Evolutionary conservation across 1,140 invertebrate genomes (phyloP), one percentile per base, ranked within the genome.

Genomic region (Diuraphis noxia): DNA sequence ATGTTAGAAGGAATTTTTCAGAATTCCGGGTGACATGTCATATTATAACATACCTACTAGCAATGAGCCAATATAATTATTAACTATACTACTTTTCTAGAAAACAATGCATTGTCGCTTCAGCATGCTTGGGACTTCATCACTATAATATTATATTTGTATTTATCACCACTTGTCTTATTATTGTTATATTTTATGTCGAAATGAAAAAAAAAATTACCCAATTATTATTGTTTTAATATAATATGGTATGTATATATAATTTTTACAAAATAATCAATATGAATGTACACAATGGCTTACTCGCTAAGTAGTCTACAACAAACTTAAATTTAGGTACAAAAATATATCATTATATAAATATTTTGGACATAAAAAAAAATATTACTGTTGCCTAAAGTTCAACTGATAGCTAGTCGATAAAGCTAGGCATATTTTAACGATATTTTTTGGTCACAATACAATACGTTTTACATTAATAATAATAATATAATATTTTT

Each of bases 251-350:
- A n/a, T 40, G 6, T 81, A 81, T 81, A 34, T 81, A 81, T 46
- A 84, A 19, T 84, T 84, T 72, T 46, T 86, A 86, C 84, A 86
- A 52, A 87, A 52, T 87, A 23, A 52, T 87, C 43, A 49, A 87
- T 56, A 90, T 81, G 30, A 72, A 88, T 88, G 5, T 81, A 90
- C 72, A 81, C 38, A 77, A 77, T 81, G 56, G 9, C 38, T 87
- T 87, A 40, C 36, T 56, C 10, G 36, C 72, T 81, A 81, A 49
- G 77, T 81, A 90, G 88, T 90, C 43, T 90, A 90, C 72, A 38
- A 79, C 63, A 87, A 90, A 81, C 88, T 90, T 90, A 90, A 77
- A 19, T 23, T 81, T 90, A 90, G 41, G 77, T 90, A 90, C 77
- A 90, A 90, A 90, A 90, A 81, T 90, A 90, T 90, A 90, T 38